phyloP scores from a whole-genome alignment of 2,888 invertebrate species.

The Palloptera scutellata region DNA sequence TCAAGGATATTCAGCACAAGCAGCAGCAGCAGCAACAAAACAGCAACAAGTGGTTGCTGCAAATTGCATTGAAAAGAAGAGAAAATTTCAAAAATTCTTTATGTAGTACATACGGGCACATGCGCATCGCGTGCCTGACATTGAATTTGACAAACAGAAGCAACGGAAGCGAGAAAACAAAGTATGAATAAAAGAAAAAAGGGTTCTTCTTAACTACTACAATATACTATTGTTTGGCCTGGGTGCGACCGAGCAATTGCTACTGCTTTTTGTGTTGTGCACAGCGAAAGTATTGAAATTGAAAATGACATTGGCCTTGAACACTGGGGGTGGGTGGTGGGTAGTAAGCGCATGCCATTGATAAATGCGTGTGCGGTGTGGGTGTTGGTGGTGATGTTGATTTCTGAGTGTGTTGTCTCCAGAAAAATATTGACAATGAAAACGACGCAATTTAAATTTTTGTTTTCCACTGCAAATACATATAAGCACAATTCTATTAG shows the following conservation, averaged over 20 bases:
- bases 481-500: background rate
- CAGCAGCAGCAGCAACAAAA: slow-evolving; percentile 24
- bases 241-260: background rate
- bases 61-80: background rate
- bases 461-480: background rate
- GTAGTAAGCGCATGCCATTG: background rate
- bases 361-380: slow-evolving; percentile 12
- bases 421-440: background rate
- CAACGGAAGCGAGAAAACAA: slow-evolving; percentile 39
- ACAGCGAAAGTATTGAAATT: background rate
- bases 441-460: slow-evolving; percentile 41
- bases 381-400: slow-evolving; percentile 16
- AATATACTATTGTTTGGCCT: slow-evolving; percentile 30
- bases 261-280: background rate
- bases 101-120: slow-evolving; percentile 8
- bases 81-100: background rate
- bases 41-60: slow-evolving; percentile 35
- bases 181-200: slow-evolving; percentile 37
- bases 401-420: slow-evolving; percentile 4
- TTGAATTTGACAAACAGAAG: slow-evolving; percentile 45
- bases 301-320: slow-evolving; percentile 49
- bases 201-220: slow-evolving; percentile 17
- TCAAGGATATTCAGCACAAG: slow-evolving; percentile 9
- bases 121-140: slow-evolving; percentile 45
- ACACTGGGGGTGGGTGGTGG: slow-evolving; percentile 16